Conservation (phyloP, 2,888 invertebrate species). For the Lissonota sp. region DNA sequence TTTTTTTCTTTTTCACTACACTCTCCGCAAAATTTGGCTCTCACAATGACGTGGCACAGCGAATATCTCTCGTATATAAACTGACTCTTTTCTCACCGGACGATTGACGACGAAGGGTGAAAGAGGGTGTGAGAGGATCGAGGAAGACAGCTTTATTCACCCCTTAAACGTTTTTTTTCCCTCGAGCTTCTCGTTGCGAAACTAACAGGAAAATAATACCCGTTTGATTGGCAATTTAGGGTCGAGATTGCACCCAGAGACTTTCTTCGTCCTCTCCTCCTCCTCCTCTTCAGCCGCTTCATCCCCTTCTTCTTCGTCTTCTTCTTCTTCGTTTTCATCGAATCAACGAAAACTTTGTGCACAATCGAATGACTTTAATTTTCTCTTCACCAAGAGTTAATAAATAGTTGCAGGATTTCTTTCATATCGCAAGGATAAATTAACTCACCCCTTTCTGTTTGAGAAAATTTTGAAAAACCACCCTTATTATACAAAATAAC, state of each 20-base stretch:
- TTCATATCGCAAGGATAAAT: background rate
- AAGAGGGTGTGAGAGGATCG: slow-evolving; percentile 52
- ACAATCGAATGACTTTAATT: slow-evolving; percentile 50
- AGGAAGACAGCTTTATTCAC: slow-evolving; percentile 64
- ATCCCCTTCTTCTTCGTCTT: slow-evolving; percentile 13
- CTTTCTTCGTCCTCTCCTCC: slow-evolving; percentile 66
- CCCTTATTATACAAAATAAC: too few relatives aligned
- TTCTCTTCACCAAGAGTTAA: slow-evolving; percentile 21
- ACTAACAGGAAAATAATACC: slow-evolving; percentile 82
- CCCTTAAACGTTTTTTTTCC: slow-evolving; percentile 63
- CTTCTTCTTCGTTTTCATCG: slow-evolving; percentile 32
- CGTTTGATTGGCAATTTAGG: slow-evolving; percentile 82
- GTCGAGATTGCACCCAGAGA: slow-evolving; percentile 78
- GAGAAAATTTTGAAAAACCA: too few relatives aligned
- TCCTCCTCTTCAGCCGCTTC: slow-evolving; percentile 32
- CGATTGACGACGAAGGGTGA: slow-evolving; percentile 14
- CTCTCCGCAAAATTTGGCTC: slow-evolving; percentile 38
- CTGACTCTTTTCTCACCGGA: slow-evolving; percentile 25
- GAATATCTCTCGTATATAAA: slow-evolving; percentile 28
- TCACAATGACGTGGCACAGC: too few relatives aligned
- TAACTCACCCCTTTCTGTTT: too few relatives aligned
- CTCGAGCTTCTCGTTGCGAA: slow-evolving; percentile 67
- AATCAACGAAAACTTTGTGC: slow-evolving; percentile 66
- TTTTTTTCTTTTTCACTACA: slow-evolving; percentile 5
- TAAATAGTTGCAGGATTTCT: background rate